A percentile compares a stretch with the other conserved stretches of the same genome.
Evolutionary conservation across 2,113 vertebrate genomes (phyloP).

Genomic region (Aythya baeri): DNA sequence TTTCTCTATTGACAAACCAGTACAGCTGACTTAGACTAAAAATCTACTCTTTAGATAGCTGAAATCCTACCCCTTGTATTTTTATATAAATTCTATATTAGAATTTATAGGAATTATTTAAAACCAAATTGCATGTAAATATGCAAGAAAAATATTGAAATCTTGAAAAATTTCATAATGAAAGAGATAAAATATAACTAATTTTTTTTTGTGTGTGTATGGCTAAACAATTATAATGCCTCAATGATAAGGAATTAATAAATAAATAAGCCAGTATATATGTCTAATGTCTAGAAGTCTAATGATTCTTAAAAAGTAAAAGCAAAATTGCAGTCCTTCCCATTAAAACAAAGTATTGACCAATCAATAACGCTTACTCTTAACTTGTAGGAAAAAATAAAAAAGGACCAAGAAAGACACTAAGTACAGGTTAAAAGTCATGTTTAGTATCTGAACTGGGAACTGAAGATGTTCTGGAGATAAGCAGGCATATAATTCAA

Average conservation of each 20-base stretch:
- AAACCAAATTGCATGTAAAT: background rate
- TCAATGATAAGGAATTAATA: background rate
- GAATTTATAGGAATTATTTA: background rate
- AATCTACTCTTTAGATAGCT: background rate
- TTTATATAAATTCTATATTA: background rate
- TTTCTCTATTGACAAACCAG: background rate
- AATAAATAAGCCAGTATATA: no score
- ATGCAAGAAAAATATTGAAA: background rate
- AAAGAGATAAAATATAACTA: background rate
- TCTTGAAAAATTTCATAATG: background rate
- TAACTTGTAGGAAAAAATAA: no score
- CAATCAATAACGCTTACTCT: background rate
- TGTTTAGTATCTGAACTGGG: background rate
- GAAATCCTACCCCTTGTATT: background rate
- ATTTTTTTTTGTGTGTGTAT: background rate
- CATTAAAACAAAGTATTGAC: background rate
- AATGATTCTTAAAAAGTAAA: background rate
- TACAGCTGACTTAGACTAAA: background rate
- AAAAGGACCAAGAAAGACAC: background rate
- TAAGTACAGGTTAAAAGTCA: background rate
- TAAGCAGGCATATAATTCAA: background rate
- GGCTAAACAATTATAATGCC: background rate
- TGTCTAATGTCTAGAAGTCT: background rate
- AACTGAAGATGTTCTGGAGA: background rate
- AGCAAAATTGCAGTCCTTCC: background rate